These are phyloP conservation scores for Eonycteris spelaea DNA, from an alignment of 2,113 vertebrate genomes.

Conservation along the genomic window DNA sequence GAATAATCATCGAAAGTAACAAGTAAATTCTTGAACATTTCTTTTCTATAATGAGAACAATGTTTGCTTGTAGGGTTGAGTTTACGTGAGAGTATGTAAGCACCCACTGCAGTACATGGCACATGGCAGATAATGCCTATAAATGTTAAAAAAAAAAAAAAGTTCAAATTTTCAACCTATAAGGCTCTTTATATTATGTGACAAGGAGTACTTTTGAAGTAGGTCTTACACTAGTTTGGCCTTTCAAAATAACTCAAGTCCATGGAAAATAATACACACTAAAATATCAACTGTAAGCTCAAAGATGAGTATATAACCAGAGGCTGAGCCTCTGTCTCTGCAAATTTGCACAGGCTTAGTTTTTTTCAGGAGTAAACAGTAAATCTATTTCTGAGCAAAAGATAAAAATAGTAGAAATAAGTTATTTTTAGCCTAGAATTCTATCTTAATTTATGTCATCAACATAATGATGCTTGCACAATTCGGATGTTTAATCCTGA, in stretches of 20 bases:
- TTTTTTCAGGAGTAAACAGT: background rate
- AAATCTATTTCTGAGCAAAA: background rate
- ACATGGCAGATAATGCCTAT: background rate
- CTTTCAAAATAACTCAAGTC: background rate
- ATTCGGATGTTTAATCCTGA: background rate
- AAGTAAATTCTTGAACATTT: background rate
- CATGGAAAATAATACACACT: background rate
- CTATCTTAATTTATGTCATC: background rate
- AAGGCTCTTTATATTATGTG: background rate
- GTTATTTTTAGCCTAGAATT: background rate
- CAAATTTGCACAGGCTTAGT: background rate
- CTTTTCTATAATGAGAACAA: background rate
- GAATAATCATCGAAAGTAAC: background rate
- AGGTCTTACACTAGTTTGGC: background rate
- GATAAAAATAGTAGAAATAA: constrained; percentile 4
- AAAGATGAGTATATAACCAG: background rate
- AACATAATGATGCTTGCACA: background rate
- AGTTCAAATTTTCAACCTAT: background rate
- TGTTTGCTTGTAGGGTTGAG: background rate
- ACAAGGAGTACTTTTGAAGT: background rate
- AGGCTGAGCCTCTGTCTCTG: background rate
- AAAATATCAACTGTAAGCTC: constrained; percentile 10
- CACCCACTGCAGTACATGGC: background rate
- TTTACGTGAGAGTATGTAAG: background rate
- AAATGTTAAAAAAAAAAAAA: background rate